Conservation (phyloP, 2,113 vertebrate species). For the Alexandromys fortis region DNA sequence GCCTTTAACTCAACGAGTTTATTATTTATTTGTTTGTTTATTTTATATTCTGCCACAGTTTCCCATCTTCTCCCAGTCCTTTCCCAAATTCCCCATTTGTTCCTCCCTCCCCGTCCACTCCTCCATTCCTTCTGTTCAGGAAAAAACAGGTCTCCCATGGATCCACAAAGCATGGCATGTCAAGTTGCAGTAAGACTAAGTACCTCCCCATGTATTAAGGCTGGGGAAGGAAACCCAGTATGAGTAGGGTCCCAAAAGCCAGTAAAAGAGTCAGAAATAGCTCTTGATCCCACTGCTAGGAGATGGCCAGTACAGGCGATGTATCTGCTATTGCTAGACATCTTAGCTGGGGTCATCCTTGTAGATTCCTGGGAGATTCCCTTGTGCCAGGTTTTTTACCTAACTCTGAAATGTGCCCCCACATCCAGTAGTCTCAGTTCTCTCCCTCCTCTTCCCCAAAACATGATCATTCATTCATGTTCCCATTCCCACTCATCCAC, state of each 20-base stretch:
- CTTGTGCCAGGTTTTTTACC: background rate
- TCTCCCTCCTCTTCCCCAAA: background rate
- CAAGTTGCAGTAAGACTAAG: background rate
- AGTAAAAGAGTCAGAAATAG: background rate
- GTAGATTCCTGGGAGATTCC: background rate
- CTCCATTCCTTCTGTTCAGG: background rate
- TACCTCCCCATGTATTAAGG: background rate
- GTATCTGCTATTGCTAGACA: background rate
- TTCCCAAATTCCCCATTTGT: background rate
- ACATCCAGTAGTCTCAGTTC: background rate
- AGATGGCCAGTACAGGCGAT: background rate
- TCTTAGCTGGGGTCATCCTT: background rate
- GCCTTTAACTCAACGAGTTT: background rate
- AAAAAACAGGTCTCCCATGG: background rate
- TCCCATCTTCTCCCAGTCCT: background rate
- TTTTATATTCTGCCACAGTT: background rate
- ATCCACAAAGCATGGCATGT: background rate
- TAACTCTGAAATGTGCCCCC: background rate
- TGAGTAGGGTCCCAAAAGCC: background rate
- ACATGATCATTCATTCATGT: background rate
- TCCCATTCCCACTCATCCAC: background rate
- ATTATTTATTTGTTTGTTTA: background rate
- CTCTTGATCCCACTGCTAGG: background rate
- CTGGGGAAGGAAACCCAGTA: background rate
- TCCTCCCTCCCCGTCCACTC: rapidly evolving